Conservation (phyloP, 2,113 vertebrate species). For the Vireo altiloquus region DNA sequence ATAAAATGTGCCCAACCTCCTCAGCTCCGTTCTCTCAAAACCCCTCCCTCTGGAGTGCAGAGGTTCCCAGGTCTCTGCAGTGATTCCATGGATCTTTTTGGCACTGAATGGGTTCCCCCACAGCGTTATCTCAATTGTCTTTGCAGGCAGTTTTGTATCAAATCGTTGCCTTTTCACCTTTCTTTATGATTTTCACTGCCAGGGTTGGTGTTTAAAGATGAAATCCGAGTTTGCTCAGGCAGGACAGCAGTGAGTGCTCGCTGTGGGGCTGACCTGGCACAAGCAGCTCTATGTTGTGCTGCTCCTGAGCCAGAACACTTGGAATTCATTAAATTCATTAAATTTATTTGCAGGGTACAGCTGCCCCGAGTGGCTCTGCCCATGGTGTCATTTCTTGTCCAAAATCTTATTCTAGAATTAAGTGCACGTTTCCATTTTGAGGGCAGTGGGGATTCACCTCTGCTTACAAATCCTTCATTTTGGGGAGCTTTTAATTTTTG, state of each 20-base stretch:
- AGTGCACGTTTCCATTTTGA: background rate
- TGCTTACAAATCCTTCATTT: background rate
- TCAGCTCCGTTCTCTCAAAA: background rate
- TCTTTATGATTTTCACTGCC: background rate
- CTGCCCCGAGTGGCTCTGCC: background rate
- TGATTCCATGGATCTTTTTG: background rate
- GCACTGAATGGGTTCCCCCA: background rate
- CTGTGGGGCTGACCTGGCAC: background rate
- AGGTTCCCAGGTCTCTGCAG: background rate
- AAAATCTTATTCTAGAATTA: background rate
- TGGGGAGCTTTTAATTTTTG: background rate
- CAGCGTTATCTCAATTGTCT: background rate
- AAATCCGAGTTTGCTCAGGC: background rate
- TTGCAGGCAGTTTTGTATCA: background rate
- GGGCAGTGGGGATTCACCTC: background rate
- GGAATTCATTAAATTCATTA: background rate
- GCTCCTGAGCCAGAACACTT: background rate
- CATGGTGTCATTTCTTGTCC: background rate
- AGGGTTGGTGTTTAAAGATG: background rate
- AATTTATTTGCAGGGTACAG: background rate
- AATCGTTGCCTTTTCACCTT: background rate
- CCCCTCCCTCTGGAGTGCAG: background rate
- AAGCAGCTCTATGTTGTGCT: background rate
- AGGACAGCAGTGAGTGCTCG: background rate
- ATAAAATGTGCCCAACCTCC: background rate